Evolutionary conservation across 2,888 invertebrate species (phyloP).

Genomic region (Peribatodes rhomboidaria): DNA sequence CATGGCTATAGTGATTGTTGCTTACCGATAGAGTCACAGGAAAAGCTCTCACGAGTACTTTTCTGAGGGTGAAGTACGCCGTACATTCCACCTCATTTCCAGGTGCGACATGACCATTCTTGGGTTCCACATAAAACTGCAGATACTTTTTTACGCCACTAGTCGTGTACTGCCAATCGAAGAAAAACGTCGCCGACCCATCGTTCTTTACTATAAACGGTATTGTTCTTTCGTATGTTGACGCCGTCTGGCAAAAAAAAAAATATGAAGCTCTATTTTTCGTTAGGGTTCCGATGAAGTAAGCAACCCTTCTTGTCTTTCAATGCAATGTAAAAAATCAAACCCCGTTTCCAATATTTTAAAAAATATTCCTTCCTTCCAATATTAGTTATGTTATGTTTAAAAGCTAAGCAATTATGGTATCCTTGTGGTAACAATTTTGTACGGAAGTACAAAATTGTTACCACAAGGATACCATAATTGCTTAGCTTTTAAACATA

Average conservation of each 20-base stretch:
- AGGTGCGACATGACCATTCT: slow-evolving; percentile 70
- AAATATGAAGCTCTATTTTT: not conserved
- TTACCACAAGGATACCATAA: too few species aligned
- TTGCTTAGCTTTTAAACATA: too few species aligned
- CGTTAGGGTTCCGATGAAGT: too few species aligned
- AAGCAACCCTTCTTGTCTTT: too few species aligned
- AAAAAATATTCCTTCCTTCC: too few species aligned
- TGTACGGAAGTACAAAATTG: too few species aligned
- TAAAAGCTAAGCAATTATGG: too few species aligned
- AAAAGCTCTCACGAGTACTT: slow-evolving; percentile 75
- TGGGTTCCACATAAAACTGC: slow-evolving; percentile 71
- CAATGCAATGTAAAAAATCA: too few species aligned
- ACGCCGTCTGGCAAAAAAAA: slow-evolving; percentile 68
- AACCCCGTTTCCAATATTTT: too few species aligned
- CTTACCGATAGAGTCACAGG: slow-evolving; percentile 72
- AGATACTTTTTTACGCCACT: slow-evolving; percentile 73
- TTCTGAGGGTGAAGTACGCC: slow-evolving; percentile 69
- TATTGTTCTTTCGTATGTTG: slow-evolving; percentile 75
- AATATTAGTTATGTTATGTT: too few species aligned
- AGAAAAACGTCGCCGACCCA: slow-evolving; percentile 79
- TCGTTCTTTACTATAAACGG: slow-evolving; percentile 76
- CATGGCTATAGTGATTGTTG: slow-evolving; percentile 4
- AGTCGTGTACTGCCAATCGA: slow-evolving; percentile 72
- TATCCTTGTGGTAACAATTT: too few species aligned
- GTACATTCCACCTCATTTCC: slow-evolving; percentile 68